phyloP scores from a whole-genome alignment of 2,797 vertebrate species.

The Neosilurus hyrtlii region DNA sequence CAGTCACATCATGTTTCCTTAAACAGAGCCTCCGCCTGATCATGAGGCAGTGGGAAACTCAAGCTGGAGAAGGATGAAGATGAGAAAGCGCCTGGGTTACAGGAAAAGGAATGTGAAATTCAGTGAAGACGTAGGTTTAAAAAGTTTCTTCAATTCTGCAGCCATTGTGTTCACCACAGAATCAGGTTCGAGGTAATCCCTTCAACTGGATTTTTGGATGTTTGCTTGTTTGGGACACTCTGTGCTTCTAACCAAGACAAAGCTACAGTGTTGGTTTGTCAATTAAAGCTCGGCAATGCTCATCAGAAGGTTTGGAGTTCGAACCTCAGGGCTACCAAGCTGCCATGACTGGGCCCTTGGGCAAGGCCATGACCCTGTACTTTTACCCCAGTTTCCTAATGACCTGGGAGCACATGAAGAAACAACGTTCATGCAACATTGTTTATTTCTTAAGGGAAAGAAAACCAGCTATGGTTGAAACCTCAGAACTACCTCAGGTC shows the following conservation, averaged over 20 bases:
- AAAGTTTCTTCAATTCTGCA: not conserved
- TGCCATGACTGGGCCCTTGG: not conserved
- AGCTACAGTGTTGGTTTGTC: not conserved
- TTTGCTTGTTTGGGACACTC: not conserved
- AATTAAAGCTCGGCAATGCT: no score
- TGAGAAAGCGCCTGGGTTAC: not conserved
- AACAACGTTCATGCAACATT: not conserved
- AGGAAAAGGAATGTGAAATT: not conserved
- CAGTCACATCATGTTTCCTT: conserved; percentile 36
- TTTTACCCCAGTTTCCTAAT: not conserved
- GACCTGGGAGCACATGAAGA: not conserved
- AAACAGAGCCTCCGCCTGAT: not conserved
- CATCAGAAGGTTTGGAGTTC: not conserved
- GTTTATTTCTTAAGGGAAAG: not conserved
- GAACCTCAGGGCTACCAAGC: not conserved
- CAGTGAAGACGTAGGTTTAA: not conserved
- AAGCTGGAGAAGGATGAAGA: conserved; percentile 14
- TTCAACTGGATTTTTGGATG: not conserved
- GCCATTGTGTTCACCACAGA: not conserved
- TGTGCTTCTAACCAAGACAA: not conserved
- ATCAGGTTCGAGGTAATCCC: not conserved
- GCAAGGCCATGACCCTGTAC: not conserved
- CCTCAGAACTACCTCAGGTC: no score
- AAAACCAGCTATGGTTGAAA: not conserved
- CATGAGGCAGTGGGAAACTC: conserved; percentile 14